Base-by-base conservation (phyloP, 2,888 invertebrate genomes). In the Noctuana brunneofusca region DNA sequence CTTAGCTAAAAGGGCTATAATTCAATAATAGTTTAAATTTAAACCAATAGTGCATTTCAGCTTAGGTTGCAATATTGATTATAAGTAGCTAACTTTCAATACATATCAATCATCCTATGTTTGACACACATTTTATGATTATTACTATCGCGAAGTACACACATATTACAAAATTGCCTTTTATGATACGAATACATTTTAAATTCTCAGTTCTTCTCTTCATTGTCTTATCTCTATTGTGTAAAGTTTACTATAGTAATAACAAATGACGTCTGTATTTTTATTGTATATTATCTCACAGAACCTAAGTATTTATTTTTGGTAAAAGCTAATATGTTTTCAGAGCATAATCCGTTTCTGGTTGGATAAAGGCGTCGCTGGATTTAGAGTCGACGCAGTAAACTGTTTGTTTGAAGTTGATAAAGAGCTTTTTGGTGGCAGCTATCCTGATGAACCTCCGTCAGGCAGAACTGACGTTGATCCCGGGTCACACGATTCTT, bases 371-470 rank as follows among this genome's bases (percentile, higher is more conserved):
- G 97, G 97, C 2, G 94, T 97, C 0, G 96, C 96, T 75, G 98
- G 98, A 5, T 97, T 98, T 75, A 94, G 97, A 73, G 92, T 98
- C 5, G 96, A 97, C 71, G 96, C 96, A 0, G 93, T 96, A 0
- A 93, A 93, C 74, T 93, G 93, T 76, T 74, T 95, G 41, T 94
- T 90, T 65, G 95, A 96, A 82, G 91, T 87, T 0, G 85, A 91
- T 48, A 92, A 91, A 69, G 78, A 83, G 49, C 75, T 86, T 1
- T 86, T 72, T 49, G 87, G 83, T n/a, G 90, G 92, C 1, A 75
- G 72, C 54, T 85, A 93, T 43, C 81, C 81, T 5, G 93, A 95
- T 73, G 95, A 94, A 75, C 94, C 93, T 0, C 67, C 73, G 2
- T 90, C 92, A 41, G 92, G 89, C 53, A 78, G 72, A 30, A 71